A percentile compares a stretch with the other conserved stretches of the same genome.
Conservation (phyloP, 2,888 invertebrate genomes). For the Allolobophora icterica region DNA sequence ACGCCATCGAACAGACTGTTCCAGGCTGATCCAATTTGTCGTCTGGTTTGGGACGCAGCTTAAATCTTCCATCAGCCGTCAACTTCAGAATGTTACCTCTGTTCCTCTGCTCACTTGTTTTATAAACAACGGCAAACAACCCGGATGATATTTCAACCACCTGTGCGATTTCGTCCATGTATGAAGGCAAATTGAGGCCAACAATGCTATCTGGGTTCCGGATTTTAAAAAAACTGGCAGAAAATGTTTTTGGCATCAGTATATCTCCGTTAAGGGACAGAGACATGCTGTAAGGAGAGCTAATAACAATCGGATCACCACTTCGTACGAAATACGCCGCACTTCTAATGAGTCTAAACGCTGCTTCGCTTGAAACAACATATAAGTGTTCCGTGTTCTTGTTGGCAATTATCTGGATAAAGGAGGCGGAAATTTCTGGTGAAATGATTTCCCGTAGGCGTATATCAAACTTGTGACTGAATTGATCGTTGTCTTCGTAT, state of each 20-base stretch:
- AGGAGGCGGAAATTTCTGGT: background rate
- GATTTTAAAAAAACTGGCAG: background rate
- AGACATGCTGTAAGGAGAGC: background rate
- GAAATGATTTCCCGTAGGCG: background rate
- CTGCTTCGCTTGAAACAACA: background rate
- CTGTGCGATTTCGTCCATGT: constrained; percentile 5
- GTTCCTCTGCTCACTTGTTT: background rate
- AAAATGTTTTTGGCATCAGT: background rate
- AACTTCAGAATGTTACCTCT: background rate
- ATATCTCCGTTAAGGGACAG: background rate
- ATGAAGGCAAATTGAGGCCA: background rate
- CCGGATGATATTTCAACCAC: background rate
- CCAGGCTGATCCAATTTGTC: background rate
- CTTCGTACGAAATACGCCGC: background rate
- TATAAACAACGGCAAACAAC: background rate
- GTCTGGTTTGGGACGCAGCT: background rate
- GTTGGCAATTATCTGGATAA: background rate
- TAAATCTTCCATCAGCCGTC: background rate
- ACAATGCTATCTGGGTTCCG: background rate
- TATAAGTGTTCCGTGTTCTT: background rate
- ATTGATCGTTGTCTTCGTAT: background rate
- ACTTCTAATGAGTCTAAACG: background rate
- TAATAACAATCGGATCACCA: background rate
- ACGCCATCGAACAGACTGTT: background rate
- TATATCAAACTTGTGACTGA: background rate